Evolutionary conservation across 2,888 invertebrate genomes (phyloP).

Genomic region (Melanargia galathea): DNA sequence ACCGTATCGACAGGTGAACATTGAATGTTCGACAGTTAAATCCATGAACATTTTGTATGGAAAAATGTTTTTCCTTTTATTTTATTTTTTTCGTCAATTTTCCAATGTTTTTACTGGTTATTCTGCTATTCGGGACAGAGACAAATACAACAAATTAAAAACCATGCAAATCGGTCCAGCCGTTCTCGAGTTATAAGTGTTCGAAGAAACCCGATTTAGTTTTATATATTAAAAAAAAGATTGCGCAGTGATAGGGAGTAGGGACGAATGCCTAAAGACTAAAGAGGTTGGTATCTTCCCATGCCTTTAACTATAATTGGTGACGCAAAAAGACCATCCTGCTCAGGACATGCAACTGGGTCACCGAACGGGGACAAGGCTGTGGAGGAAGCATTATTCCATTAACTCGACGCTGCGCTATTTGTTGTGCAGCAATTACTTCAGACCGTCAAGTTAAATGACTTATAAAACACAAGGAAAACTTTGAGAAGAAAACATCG

Average conservation of each 20-base stretch:
- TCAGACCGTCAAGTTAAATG: slow-evolving; percentile 12
- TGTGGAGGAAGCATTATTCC: slow-evolving; percentile 75
- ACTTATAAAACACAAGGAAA: neutral
- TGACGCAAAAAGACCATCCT: slow-evolving; percentile 66
- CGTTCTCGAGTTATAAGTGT: too few relatives aligned
- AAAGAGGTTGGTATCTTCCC: slow-evolving; percentile 23
- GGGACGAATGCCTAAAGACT: slow-evolving; percentile 2
- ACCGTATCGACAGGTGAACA: too few relatives aligned
- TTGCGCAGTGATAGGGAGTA: neutral
- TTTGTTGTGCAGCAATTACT: slow-evolving; percentile 41
- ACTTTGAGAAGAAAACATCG: neutral
- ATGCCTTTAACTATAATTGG: slow-evolving; percentile 29
- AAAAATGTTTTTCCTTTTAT: too few relatives aligned
- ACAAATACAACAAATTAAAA: too few relatives aligned
- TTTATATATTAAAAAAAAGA: too few relatives aligned
- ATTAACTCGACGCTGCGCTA: slow-evolving; percentile 56
- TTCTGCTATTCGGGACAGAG: too few relatives aligned
- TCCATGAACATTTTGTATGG: too few relatives aligned
- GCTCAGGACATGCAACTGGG: slow-evolving; percentile 63
- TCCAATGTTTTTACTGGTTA: too few relatives aligned
- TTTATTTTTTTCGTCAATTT: too few relatives aligned
- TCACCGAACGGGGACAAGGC: slow-evolving; percentile 73
- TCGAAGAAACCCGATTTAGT: too few relatives aligned
- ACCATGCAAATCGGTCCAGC: too few relatives aligned
- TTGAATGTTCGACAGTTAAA: too few relatives aligned